Percentiles rank a stretch among this genome's conserved stretches.
Evolutionary conservation across 2,113 vertebrate genomes (phyloP).

Genomic region (Crotalus viridis): DNA sequence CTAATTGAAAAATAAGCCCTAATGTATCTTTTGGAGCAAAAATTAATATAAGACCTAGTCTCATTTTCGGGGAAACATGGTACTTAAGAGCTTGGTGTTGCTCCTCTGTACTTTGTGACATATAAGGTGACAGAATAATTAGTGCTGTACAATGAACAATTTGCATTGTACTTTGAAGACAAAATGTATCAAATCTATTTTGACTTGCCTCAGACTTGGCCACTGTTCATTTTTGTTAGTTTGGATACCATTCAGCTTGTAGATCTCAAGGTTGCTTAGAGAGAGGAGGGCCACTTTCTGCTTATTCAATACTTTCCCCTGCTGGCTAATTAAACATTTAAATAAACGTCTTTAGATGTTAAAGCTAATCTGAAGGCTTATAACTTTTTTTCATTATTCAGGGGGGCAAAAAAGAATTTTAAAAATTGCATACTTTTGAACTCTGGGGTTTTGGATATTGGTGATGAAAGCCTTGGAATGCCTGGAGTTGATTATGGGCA

Average conservation of each 20-base stretch:
- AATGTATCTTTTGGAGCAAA: too few species aligned
- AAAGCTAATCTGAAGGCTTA: background rate
- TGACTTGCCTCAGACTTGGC: too few species aligned
- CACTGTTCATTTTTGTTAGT: background rate
- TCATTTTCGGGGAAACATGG: too few species aligned
- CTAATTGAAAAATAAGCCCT: too few species aligned
- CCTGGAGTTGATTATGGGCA: background rate
- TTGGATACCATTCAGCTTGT: background rate
- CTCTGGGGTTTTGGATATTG: background rate
- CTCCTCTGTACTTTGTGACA: too few species aligned
- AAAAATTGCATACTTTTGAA: background rate
- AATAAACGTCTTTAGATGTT: background rate
- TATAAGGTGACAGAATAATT: too few species aligned
- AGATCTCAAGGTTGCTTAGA: background rate
- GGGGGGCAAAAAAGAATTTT: background rate
- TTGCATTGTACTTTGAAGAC: too few species aligned
- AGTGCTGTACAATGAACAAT: too few species aligned
- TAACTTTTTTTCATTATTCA: background rate
- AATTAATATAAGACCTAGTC: too few species aligned
- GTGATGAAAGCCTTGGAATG: background rate
- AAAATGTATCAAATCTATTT: too few species aligned
- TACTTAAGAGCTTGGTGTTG: too few species aligned
- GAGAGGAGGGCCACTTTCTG: background rate
- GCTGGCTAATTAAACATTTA: background rate
- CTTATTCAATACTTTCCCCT: background rate